These are phyloP conservation scores for Hassar affinis DNA, from an alignment of 2,113 vertebrate species.

Conservation along the genomic window DNA sequence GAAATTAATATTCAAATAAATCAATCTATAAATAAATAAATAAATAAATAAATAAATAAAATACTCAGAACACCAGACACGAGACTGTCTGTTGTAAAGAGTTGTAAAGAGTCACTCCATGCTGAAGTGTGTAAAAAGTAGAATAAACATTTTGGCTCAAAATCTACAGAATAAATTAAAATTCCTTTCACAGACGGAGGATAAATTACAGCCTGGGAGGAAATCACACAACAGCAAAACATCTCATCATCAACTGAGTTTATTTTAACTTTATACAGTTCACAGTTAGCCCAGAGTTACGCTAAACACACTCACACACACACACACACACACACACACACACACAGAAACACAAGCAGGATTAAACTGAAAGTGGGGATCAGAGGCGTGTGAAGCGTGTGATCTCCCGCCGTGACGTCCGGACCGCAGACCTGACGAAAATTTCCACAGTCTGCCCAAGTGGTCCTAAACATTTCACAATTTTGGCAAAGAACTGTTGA, in stretches of 20 bases:
- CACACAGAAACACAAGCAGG: not conserved
- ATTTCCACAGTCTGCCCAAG: conserved; percentile 79
- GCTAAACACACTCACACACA: conserved; percentile 7
- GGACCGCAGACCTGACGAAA: not conserved
- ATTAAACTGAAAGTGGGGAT: not conserved
- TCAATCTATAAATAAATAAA: no score
- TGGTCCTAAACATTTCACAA: conserved; percentile 99
- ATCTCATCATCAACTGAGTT: not conserved
- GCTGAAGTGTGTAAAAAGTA: not conserved
- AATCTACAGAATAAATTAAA: not conserved
- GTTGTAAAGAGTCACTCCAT: not conserved
- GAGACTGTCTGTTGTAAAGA: no score
- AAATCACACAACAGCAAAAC: not conserved
- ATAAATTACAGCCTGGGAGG: not conserved
- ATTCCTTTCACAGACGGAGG: no score
- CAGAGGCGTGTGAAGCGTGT: no score
- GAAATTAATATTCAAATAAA: no score
- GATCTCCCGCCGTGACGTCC: not conserved
- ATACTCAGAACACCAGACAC: no score
- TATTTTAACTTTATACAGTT: not conserved
- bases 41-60: not conserved
- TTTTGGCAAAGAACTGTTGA: conserved; percentile 99
- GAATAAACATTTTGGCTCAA: not conserved
- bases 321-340: conserved; percentile 8
- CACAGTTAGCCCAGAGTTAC: not conserved